phyloP scores from a whole-genome alignment of 2,113 vertebrate species.

The Petrocephalus microphthalmus region DNA sequence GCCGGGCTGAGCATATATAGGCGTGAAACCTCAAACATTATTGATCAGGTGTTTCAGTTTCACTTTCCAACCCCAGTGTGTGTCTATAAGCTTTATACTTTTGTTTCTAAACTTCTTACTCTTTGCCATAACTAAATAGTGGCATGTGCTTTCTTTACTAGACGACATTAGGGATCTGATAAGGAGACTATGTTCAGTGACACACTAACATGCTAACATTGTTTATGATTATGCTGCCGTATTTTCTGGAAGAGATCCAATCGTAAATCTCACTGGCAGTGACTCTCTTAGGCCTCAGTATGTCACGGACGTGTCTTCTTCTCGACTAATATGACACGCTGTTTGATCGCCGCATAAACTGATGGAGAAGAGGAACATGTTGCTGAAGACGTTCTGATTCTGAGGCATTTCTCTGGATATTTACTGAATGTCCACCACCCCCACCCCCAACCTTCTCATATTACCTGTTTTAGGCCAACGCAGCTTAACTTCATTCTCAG shows the following conservation, averaged over 20 bases:
- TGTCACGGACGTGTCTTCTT: background rate
- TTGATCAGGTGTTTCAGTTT: background rate
- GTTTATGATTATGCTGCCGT: background rate
- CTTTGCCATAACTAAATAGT: background rate
- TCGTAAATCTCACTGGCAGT: background rate
- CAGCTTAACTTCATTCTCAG: background rate
- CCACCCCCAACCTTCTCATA: background rate
- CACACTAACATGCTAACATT: background rate
- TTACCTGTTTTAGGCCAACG: background rate
- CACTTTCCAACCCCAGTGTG: background rate
- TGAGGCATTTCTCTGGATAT: background rate
- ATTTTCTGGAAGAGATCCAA: background rate
- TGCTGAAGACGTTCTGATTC: background rate
- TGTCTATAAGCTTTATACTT: background rate
- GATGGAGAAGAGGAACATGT: background rate
- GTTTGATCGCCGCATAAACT: background rate
- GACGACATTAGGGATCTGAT: background rate
- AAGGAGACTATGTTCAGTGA: background rate
- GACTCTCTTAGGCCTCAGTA: background rate
- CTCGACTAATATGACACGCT: background rate
- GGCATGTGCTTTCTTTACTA: background rate
- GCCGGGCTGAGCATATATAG: background rate
- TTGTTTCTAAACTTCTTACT: background rate
- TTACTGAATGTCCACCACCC: background rate
- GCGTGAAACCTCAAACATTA: background rate